Conservation (phyloP, 2,888 invertebrate genomes). For the Scelioninae gen. 1 region DNA sequence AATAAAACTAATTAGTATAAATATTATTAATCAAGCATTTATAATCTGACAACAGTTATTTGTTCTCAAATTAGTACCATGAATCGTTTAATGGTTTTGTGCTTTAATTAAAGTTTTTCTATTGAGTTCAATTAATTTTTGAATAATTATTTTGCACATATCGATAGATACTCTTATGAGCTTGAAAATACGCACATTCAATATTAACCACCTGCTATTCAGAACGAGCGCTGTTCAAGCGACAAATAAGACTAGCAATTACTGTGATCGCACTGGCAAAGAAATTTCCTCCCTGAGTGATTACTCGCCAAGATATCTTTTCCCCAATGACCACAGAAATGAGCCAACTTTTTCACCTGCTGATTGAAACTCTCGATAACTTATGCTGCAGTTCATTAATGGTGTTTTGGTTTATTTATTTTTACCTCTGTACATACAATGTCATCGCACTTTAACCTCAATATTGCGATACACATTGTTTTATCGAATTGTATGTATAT, state of each 20-base stretch:
- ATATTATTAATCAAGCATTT: no score
- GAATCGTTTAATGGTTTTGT: no score
- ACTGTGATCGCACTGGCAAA: slow-evolving; percentile 5
- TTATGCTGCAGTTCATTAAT: background rate
- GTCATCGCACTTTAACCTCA: slow-evolving; percentile 4
- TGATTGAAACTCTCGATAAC: slow-evolving; percentile 10
- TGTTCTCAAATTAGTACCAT: no score
- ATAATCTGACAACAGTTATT: no score
- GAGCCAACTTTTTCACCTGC: background rate
- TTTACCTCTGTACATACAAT: slow-evolving; percentile 17
- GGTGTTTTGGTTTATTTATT: background rate
- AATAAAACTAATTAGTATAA: no score
- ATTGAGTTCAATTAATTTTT: no score
- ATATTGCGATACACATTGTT: no score
- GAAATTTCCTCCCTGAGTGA: background rate
- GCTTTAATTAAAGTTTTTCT: no score
- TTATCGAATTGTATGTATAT: no score
- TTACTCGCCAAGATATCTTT: background rate
- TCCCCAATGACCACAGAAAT: background rate
- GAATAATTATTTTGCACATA: slow-evolving; percentile 41
- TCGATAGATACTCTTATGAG: slow-evolving; percentile 17
- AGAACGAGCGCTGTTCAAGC: slow-evolving; percentile 3
- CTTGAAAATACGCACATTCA: slow-evolving; percentile 19
- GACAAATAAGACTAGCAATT: slow-evolving; percentile 33
- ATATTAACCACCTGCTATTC: slow-evolving; percentile 26